Conservation (phyloP, 2,888 invertebrate species). For the Prosapia bicincta region DNA sequence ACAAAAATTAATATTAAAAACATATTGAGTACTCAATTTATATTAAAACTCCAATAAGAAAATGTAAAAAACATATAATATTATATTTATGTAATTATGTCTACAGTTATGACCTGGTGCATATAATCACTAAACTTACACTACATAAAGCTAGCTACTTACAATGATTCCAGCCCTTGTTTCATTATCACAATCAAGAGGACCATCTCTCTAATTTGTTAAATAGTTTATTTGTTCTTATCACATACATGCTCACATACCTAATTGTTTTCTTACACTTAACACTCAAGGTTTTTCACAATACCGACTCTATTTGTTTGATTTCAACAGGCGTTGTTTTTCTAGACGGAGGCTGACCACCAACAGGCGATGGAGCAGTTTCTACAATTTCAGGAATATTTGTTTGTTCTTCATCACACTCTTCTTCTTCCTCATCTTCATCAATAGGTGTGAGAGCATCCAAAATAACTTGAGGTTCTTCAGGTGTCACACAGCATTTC, state of each 20-base stretch:
- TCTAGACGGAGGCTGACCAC: constrained; percentile 45
- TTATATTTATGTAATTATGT: too few species aligned
- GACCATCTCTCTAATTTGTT: background rate
- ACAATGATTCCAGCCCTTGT: background rate
- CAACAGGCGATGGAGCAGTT: constrained; percentile 67
- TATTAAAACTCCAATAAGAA: too few species aligned
- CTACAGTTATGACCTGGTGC: background rate
- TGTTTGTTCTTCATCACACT: constrained; percentile 56
- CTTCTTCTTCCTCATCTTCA: constrained; percentile 68
- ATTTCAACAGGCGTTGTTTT: constrained; percentile 52
- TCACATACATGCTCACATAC: too few species aligned
- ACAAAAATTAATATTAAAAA: too few species aligned
- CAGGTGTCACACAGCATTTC: constrained; percentile 53
- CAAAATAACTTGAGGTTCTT: constrained; percentile 59
- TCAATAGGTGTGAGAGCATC: constrained; percentile 80
- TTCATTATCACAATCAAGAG: background rate
- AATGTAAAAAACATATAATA: too few species aligned
- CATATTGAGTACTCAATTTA: too few species aligned
- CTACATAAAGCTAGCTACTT: constrained; percentile 9
- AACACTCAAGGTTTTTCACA: constrained; percentile 53
- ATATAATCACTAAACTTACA: too few species aligned
- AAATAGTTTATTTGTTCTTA: background rate
- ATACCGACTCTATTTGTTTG: constrained; percentile 70
- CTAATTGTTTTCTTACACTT: too few species aligned
- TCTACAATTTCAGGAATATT: constrained; percentile 69